Conservation (phyloP, 2,797 vertebrate genomes). For the Galago senegalensis region DNA sequence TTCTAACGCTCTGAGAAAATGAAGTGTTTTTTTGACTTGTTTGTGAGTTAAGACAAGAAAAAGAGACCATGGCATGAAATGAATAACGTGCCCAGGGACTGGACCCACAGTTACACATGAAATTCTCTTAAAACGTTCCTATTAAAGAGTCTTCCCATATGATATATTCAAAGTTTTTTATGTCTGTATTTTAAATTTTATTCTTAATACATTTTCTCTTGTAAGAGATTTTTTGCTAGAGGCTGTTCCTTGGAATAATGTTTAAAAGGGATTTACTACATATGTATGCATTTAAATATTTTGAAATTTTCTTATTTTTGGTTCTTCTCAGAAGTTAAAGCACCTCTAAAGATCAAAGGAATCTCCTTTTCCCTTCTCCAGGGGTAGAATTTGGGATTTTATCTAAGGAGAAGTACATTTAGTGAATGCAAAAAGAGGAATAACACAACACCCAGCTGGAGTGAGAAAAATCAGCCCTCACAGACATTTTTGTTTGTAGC, state of each 20-base stretch:
- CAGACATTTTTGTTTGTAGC: constrained; percentile 76
- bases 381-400: constrained; percentile 81
- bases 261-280: constrained; percentile 49
- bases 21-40: constrained; percentile 57
- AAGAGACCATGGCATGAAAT: background rate
- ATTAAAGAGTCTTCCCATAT: background rate
- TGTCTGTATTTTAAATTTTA: constrained; percentile 34
- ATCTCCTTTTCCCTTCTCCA: constrained; percentile 82
- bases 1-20: constrained; percentile 70
- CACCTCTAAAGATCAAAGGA: constrained; percentile 35
- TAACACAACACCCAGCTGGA: constrained; percentile 78
- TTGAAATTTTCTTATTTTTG: constrained; percentile 54
- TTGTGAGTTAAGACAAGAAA: constrained; percentile 26
- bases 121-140: background rate
- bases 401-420: constrained; percentile 81
- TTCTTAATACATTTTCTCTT: constrained; percentile 50
- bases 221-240: constrained; percentile 9
- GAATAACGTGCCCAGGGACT: background rate
- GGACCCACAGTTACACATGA: background rate
- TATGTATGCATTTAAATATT: constrained; percentile 63
- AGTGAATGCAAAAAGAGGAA: constrained; percentile 81
- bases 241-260: constrained; percentile 57
- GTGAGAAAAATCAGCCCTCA: constrained; percentile 86
- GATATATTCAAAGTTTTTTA: constrained; percentile 19
- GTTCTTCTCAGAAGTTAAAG: constrained; percentile 55